These are phyloP conservation scores for Brachionus manjavacas DNA, from an alignment of 1,140 invertebrate genomes.

Conservation along the genomic window DNA sequence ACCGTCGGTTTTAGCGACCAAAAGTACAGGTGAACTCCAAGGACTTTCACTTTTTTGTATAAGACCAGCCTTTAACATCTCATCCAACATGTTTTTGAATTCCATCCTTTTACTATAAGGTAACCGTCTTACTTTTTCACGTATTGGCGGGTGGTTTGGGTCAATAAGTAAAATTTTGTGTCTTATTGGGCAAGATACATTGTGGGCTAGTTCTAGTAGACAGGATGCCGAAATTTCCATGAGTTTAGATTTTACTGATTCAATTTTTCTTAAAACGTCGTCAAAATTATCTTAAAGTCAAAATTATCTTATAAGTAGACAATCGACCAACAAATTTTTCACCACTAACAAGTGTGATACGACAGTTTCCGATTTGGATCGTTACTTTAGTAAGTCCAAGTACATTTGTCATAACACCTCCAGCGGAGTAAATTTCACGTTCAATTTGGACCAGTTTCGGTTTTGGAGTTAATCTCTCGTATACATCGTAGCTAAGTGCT, in stretches of 20 bases:
- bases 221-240: neutral
- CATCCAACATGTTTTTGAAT: conserved; percentile 11
- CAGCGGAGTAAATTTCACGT: neutral
- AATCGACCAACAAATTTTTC: neutral
- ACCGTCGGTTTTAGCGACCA: neutral
- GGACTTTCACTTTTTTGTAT: neutral
- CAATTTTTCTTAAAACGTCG: neutral
- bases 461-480: neutral
- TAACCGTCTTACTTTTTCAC: neutral
- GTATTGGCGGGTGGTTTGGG: neutral
- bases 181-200: neutral
- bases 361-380: neutral
- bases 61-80: conserved; percentile 39
- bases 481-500: neutral
- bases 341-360: neutral
- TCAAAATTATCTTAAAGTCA: neutral
- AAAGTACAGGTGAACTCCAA: neutral
- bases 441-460: neutral
- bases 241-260: neutral
- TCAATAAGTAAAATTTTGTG: neutral
- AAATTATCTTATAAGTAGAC: neutral
- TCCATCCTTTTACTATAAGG: neutral
- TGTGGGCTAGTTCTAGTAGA: neutral
- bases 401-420: neutral
- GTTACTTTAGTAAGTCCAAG: neutral